phyloP scores from a whole-genome alignment of 2,113 vertebrate species.

The Excalfactoria chinensis region DNA sequence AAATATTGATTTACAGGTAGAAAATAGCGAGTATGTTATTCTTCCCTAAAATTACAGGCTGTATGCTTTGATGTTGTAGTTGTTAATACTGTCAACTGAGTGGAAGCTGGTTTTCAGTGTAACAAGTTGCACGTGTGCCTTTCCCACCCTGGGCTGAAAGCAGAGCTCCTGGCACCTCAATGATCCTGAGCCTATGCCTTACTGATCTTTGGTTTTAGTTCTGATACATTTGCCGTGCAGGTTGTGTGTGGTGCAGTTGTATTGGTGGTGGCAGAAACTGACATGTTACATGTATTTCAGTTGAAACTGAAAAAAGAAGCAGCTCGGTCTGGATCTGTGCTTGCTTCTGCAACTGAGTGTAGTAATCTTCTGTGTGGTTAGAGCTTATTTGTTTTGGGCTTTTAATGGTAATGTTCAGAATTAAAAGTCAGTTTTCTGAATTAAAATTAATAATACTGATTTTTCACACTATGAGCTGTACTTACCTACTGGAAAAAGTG shows the following conservation, averaged over 20 bases:
- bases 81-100: rapidly evolving
- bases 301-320: background rate
- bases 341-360: background rate
- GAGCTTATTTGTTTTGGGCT: background rate
- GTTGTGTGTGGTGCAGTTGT: background rate
- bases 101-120: background rate
- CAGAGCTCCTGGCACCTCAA: background rate
- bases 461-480: background rate
- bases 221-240: background rate
- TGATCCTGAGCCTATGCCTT: background rate
- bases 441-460: background rate
- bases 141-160: background rate
- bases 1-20: background rate
- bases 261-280: background rate
- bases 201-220: background rate
- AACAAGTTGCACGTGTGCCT: rapidly evolving
- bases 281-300: background rate
- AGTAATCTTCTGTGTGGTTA: background rate
- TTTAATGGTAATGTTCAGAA: background rate
- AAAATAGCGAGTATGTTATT: background rate
- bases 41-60: background rate
- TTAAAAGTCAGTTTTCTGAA: background rate
- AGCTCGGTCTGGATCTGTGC: background rate
- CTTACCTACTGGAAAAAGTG: background rate
- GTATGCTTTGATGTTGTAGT: background rate